Evolutionary conservation across 2,888 invertebrate species (phyloP).

Genomic region (Nemapogon koenigi): DNA sequence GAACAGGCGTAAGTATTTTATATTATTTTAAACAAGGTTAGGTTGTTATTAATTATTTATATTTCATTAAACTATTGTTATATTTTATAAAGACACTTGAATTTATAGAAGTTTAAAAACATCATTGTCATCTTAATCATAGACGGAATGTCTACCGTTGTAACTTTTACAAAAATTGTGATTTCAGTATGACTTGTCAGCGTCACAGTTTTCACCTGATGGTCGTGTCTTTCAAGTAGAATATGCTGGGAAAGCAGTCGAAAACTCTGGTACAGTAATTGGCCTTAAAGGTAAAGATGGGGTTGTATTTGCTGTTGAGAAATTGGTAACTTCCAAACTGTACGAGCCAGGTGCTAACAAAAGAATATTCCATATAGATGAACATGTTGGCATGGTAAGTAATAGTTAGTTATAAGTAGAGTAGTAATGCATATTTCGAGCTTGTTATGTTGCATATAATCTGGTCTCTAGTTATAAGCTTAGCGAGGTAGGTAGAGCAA

Average conservation of each 20-base stretch:
- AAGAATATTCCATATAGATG: constrained; percentile 91
- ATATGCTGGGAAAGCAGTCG: constrained; percentile 99
- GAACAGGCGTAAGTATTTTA: constrained; percentile 82
- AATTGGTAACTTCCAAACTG: constrained; percentile 90
- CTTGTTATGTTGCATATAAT: too few relatives aligned
- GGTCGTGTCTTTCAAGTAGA: constrained; percentile 99
- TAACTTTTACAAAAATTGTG: constrained; percentile 12
- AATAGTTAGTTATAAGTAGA: too few relatives aligned
- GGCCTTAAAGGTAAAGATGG: constrained; percentile 95
- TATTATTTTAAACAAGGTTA: constrained; percentile 8
- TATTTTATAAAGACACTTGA: neutral
- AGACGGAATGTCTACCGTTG: constrained; percentile 11
- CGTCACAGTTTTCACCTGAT: constrained; percentile 99
- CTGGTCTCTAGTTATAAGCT: too few relatives aligned
- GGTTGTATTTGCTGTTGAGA: constrained; percentile 97
- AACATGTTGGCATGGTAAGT: constrained; percentile 91
- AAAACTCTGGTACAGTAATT: constrained; percentile 96
- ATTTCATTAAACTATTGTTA: constrained; percentile 5
- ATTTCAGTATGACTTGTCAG: constrained; percentile 96
- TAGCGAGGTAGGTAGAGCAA: too few relatives aligned
- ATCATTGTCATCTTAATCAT: neutral
- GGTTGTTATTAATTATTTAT: constrained; percentile 23
- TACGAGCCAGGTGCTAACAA: constrained; percentile 93
- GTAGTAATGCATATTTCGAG: too few relatives aligned
- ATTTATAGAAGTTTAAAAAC: neutral